These are phyloP conservation scores for Ametastegia equiseti DNA, from an alignment of 2,888 invertebrate species.

Conservation along the genomic window DNA sequence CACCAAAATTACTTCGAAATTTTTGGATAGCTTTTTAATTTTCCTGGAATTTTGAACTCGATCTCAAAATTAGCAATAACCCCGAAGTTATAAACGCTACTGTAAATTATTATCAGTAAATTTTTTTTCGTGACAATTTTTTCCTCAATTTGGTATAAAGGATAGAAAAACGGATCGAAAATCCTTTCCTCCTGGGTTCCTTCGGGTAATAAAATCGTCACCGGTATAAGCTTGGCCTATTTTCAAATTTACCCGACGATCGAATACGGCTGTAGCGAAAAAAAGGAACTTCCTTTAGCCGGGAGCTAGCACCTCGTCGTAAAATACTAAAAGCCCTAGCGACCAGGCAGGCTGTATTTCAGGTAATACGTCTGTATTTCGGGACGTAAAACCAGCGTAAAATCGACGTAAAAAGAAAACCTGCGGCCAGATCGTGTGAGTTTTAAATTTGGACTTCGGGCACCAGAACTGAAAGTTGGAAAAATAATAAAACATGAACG, in stretches of 20 bases:
- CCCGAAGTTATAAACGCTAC: too few relatives aligned
- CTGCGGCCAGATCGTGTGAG: constrained; percentile 1
- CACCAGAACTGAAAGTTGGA: neutral
- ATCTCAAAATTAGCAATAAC: too few relatives aligned
- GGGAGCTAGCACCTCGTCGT: constrained; percentile 34
- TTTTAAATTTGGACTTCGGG: neutral
- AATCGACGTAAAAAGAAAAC: constrained; percentile 32
- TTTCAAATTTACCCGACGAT: constrained; percentile 32
- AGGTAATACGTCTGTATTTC: constrained; percentile 41
- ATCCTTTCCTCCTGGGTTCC: neutral
- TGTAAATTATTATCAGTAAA: too few relatives aligned
- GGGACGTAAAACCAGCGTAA: constrained; percentile 29
- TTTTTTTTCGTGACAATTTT: neutral
- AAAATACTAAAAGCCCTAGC: constrained; percentile 41
- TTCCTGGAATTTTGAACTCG: too few relatives aligned
- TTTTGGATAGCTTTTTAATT: too few relatives aligned
- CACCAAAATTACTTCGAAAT: too few relatives aligned
- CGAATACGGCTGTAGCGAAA: neutral
- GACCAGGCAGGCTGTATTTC: constrained; percentile 11
- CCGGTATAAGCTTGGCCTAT: neutral
- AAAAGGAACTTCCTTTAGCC: neutral
- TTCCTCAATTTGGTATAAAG: neutral
- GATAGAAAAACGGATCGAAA: neutral
- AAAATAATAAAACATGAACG: neutral
- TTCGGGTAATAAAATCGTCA: constrained; percentile 7